Percentiles rank a stretch among this genome's conserved stretches.
Evolutionary conservation across 2,797 vertebrate genomes (phyloP).

Genomic region (Mionectes olivaceus): DNA sequence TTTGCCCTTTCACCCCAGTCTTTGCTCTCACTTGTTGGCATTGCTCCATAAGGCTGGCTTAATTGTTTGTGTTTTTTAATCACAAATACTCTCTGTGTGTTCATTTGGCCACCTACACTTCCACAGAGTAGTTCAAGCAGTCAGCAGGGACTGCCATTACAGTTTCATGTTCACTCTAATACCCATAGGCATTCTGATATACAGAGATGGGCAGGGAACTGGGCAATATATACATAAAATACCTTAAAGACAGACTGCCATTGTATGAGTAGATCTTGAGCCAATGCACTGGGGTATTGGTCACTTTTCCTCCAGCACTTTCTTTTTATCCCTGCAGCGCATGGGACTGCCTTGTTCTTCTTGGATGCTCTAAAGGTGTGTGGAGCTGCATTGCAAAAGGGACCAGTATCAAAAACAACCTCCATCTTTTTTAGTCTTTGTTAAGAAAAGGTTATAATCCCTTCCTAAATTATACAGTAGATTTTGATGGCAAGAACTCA

Average conservation of each 20-base stretch:
- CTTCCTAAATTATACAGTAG: background rate
- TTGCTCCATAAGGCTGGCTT: background rate
- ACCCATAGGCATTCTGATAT: background rate
- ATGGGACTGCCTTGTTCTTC: background rate
- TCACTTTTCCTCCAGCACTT: background rate
- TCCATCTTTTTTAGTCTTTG: background rate
- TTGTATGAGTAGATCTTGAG: background rate
- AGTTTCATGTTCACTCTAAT: background rate
- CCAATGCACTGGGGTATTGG: background rate
- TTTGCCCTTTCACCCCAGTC: background rate
- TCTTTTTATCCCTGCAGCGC: background rate
- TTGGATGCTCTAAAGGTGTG: fast-evolving
- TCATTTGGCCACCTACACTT: background rate
- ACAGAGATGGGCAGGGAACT: background rate
- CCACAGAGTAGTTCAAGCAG: background rate
- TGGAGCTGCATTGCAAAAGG: background rate
- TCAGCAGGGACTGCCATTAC: background rate
- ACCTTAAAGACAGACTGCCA: background rate
- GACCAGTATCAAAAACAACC: background rate
- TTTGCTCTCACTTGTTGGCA: background rate
- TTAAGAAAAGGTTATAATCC: background rate
- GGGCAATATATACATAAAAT: background rate
- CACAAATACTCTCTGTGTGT: background rate
- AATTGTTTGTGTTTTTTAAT: background rate
- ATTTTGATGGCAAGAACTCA: background rate